Percentiles rank a stretch among this genome's conserved stretches.
phyloP scores from a whole-genome alignment of 2,797 vertebrate genomes.

The Hipposideros larvatus region DNA sequence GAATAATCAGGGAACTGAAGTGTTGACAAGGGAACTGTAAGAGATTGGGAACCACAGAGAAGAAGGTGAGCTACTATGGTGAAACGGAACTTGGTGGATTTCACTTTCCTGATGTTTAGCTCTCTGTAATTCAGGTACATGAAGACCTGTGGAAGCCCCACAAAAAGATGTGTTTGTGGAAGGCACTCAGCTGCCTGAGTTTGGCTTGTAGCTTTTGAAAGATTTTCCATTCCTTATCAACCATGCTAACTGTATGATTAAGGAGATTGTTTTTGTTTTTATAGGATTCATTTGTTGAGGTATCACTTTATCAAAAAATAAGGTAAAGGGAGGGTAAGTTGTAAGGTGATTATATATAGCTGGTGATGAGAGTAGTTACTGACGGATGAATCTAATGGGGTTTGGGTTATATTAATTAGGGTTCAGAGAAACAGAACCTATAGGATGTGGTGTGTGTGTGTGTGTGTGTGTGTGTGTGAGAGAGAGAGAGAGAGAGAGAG shows the following conservation, averaged over 20 bases:
- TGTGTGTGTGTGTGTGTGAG: not conserved
- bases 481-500: not conserved
- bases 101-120: not conserved
- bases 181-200: not conserved
- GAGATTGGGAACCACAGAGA: not conserved
- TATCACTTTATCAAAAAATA: not conserved
- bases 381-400: not conserved
- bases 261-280: conserved; percentile 33
- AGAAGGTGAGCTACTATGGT: not conserved
- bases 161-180: not conserved
- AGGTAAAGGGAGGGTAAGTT: not conserved
- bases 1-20: not conserved
- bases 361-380: not conserved
- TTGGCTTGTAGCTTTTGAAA: conserved; percentile 4
- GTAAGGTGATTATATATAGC: not conserved
- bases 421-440: not conserved
- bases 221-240: not conserved
- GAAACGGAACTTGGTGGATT: not conserved
- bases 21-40: not conserved
- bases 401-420: not conserved
- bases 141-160: not conserved
- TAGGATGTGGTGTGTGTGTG: not conserved
- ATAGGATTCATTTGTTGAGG: not conserved
- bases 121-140: not conserved
- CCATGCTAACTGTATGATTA: not conserved